Evolutionary conservation across 2,888 invertebrate genomes (phyloP).

Genomic region (Sminthurinus aureus): DNA sequence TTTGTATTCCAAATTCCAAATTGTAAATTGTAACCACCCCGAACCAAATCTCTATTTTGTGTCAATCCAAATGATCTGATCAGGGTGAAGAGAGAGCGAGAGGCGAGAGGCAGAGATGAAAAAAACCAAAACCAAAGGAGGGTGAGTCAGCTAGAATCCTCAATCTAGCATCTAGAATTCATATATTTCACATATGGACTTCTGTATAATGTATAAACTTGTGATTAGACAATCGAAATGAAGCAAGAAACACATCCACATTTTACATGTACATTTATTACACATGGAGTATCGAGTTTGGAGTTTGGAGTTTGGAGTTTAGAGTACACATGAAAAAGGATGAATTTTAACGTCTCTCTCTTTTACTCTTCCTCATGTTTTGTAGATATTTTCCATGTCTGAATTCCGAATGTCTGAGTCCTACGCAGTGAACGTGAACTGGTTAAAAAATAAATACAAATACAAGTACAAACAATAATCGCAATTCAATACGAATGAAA

Average conservation of each 20-base stretch:
- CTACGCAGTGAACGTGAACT: neutral
- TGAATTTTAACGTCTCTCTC: neutral
- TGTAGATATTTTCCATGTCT: too few species aligned
- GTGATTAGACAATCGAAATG: slow-evolving; percentile 15
- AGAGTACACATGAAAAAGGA: neutral
- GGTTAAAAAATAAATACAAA: neutral
- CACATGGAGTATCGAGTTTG: neutral
- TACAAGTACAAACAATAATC: too few species aligned
- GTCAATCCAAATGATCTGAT: slow-evolving; percentile 39
- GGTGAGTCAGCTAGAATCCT: slow-evolving; percentile 26
- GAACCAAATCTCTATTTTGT: slow-evolving; percentile 37
- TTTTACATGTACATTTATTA: neutral
- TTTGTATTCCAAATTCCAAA: too few species aligned
- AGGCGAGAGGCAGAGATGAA: slow-evolving; percentile 18
- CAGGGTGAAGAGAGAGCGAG: slow-evolving; percentile 29
- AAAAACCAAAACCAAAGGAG: slow-evolving; percentile 20
- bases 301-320: too few species aligned
- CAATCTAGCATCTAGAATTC: neutral
- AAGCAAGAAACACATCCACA: slow-evolving; percentile 5
- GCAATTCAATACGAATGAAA: neutral
- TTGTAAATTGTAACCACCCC: slow-evolving; percentile 27
- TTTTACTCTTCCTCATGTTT: neutral
- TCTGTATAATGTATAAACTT: slow-evolving; percentile 22
- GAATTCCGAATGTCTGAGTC: neutral
- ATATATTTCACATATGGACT: slow-evolving; percentile 33